Evolutionary conservation across 1,140 invertebrate genomes (phyloP).

Genomic region (Pemphigus obesinymphae): DNA sequence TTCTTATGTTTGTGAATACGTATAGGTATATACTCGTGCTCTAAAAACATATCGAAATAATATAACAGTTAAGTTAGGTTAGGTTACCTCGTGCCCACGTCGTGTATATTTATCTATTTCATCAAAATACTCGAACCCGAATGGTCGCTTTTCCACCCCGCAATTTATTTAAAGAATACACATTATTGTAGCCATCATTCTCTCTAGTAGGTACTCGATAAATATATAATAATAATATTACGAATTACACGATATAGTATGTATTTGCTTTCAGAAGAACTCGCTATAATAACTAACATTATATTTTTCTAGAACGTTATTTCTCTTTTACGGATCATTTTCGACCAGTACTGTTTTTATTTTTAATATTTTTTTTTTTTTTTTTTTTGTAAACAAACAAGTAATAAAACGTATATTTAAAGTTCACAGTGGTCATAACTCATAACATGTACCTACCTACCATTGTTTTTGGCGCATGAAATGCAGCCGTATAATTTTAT

Average conservation of each 20-base stretch:
- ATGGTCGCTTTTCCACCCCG: too few species aligned
- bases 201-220: not conserved
- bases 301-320: not conserved
- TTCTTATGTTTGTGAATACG: too few species aligned
- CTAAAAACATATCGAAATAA: too few species aligned
- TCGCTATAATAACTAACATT: constrained; percentile 3
- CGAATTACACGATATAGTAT: not conserved
- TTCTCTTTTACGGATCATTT: not conserved
- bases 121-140: too few species aligned
- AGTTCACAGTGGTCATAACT: not conserved
- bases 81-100: too few species aligned
- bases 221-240: not conserved
- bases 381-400: not conserved
- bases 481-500: constrained; percentile 14
- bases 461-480: constrained; percentile 16
- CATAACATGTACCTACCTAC: not conserved
- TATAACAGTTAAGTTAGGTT: too few species aligned
- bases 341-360: not conserved
- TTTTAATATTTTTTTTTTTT: not conserved
- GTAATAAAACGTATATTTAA: constrained; percentile 6
- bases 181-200: not conserved
- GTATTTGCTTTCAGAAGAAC: not conserved
- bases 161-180: not conserved
- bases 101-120: too few species aligned
- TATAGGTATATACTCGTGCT: too few species aligned